These are phyloP conservation scores for Fistularia tabacaria DNA, from an alignment of 2,797 vertebrate species.

Conservation along the genomic window DNA sequence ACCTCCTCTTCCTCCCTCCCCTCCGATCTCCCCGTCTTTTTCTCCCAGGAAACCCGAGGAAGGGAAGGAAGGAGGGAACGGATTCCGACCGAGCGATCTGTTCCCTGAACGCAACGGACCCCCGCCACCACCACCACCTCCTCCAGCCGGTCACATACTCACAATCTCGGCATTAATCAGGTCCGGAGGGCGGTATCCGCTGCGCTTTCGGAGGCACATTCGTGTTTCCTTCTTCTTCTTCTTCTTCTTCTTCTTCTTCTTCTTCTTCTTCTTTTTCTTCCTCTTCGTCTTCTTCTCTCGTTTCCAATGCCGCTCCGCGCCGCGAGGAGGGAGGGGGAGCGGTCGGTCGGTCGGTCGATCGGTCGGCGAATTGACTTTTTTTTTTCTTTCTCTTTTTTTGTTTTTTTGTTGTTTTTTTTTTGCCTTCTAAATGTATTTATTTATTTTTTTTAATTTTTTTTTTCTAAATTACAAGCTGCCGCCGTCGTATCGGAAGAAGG, in stretches of 20 bases:
- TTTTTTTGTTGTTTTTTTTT: background rate
- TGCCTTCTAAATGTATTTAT: background rate
- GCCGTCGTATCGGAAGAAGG: constrained; percentile 35
- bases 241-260: constrained; percentile 7
- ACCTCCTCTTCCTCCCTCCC: too few relatives aligned
- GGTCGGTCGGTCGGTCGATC: too few relatives aligned
- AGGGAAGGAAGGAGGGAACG: too few relatives aligned
- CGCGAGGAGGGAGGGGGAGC: too few relatives aligned
- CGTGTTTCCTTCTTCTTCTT: constrained; percentile 50
- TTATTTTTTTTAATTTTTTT: constrained; percentile 1
- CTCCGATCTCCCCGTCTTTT: too few relatives aligned
- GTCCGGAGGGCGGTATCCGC: constrained; percentile 74
- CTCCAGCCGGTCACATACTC: constrained; percentile 63
- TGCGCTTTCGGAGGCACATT: constrained; percentile 78
- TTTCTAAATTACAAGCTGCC: constrained; percentile 14
- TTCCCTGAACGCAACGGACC: background rate
- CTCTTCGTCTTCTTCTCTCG: too few relatives aligned
- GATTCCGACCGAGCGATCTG: too few relatives aligned
- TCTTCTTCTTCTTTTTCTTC: too few relatives aligned
- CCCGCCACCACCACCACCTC: background rate
- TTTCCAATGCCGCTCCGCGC: too few relatives aligned
- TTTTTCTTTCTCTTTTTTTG: too few relatives aligned
- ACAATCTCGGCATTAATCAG: constrained; percentile 76
- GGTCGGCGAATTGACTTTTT: background rate
- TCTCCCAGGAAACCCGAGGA: too few relatives aligned